Percentiles rank a stretch among this genome's conserved stretches.
These are phyloP conservation scores for Telmatochromis brichardi DNA, from an alignment of 2,113 vertebrate species.

Conservation along the genomic window DNA sequence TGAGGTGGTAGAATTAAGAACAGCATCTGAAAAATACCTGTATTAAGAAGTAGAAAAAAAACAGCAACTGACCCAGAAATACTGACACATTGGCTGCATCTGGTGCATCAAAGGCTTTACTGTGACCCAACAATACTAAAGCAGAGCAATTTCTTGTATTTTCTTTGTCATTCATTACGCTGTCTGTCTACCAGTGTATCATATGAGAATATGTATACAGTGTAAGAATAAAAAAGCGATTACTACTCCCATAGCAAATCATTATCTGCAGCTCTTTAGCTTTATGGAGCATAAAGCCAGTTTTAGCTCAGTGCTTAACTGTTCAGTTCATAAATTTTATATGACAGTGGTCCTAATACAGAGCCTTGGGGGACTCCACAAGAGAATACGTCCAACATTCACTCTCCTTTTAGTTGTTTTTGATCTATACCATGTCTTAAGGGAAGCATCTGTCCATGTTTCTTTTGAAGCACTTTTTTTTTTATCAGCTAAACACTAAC, in stretches of 20 bases:
- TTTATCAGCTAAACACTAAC: background rate
- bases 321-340: background rate
- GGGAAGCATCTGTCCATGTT: background rate
- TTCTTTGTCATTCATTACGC: background rate
- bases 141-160: background rate
- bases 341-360: background rate
- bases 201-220: background rate
- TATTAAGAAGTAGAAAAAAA: background rate
- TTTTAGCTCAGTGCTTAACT: background rate
- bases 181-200: background rate
- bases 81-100: background rate
- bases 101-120: background rate
- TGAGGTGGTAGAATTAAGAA: background rate
- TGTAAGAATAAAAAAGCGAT: background rate
- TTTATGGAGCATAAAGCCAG: background rate
- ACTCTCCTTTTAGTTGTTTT: background rate
- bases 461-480: background rate
- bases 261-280: background rate
- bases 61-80: background rate
- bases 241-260: background rate
- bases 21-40: background rate
- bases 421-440: background rate
- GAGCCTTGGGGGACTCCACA: background rate
- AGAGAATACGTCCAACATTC: background rate
- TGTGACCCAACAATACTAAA: background rate